phyloP scores from a whole-genome alignment of 2,113 vertebrate species.

The Pituophis catenifer region DNA sequence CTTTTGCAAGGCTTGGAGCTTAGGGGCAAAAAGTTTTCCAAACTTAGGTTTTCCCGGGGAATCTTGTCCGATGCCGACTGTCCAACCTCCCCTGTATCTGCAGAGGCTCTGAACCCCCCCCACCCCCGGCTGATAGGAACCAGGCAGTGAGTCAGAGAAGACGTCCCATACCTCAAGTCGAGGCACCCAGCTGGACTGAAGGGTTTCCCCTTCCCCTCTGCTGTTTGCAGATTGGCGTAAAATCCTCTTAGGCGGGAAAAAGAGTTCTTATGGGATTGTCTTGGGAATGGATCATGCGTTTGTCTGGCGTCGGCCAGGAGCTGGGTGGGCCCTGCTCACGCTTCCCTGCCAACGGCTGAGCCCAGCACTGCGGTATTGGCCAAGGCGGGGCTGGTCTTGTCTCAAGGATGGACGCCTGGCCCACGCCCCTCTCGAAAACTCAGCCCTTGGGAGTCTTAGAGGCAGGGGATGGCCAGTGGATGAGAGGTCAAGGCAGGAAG shows the following conservation, averaged over 20 bases:
- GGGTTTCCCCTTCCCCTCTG: fast-evolving
- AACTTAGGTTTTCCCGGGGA: neutral
- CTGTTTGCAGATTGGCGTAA: neutral
- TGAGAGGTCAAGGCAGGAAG: neutral
- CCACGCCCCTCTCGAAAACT: fast-evolving
- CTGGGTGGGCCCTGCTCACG: neutral
- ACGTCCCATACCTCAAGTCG: neutral
- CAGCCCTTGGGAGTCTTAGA: too few relatives aligned
- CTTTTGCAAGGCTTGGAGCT: neutral
- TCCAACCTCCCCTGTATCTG: neutral
- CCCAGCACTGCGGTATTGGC: neutral
- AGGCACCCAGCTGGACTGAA: neutral
- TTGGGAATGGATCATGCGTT: neutral
- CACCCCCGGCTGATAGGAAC: neutral
- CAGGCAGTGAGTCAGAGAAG: neutral
- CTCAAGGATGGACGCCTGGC: too few relatives aligned
- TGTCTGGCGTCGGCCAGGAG: neutral
- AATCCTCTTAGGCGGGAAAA: neutral
- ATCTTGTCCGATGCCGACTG: neutral
- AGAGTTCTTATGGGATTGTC: neutral
- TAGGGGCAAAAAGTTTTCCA: neutral
- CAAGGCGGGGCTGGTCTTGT: neutral
- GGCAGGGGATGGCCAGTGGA: neutral
- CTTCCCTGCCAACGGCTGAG: too few relatives aligned
- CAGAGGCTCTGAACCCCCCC: neutral